These are phyloP conservation scores for Venustoraphidia nigricollis DNA, from an alignment of 2,888 invertebrate species.

Conservation along the genomic window DNA sequence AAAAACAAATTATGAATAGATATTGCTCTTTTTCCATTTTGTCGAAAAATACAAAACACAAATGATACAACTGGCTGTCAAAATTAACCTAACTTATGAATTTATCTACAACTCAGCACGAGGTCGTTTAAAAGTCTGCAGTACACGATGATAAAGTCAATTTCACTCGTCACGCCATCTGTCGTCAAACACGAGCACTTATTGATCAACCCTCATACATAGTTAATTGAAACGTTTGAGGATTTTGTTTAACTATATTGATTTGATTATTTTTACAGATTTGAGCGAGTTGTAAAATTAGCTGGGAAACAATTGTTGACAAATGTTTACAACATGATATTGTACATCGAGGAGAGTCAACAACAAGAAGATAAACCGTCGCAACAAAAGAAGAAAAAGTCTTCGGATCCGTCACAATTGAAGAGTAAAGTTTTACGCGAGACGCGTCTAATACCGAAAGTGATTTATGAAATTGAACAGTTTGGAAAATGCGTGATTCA, in stretches of 20 bases:
- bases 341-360: constrained; percentile 37
- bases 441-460: constrained; percentile 45
- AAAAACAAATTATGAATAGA: too few relatives aligned
- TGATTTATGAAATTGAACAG: constrained; percentile 47
- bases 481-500: constrained; percentile 41
- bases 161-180: too few relatives aligned
- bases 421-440: constrained; percentile 39
- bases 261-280: constrained; percentile 22
- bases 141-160: too few relatives aligned
- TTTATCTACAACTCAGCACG: too few relatives aligned
- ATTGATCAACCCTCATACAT: too few relatives aligned
- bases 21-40: too few relatives aligned
- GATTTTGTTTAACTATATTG: neutral
- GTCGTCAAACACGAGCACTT: too few relatives aligned
- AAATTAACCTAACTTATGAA: too few relatives aligned
- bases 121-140: too few relatives aligned
- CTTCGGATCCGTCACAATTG: constrained; percentile 17
- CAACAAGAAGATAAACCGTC: constrained; percentile 18
- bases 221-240: too few relatives aligned
- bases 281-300: constrained; percentile 38
- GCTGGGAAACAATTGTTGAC: constrained; percentile 42
- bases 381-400: constrained; percentile 19
- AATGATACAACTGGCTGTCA: too few relatives aligned
- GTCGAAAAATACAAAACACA: too few relatives aligned
- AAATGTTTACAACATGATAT: constrained; percentile 38